Evolutionary conservation across 2,113 vertebrate genomes (phyloP).

Genomic region (Bostrychus sinensis): DNA sequence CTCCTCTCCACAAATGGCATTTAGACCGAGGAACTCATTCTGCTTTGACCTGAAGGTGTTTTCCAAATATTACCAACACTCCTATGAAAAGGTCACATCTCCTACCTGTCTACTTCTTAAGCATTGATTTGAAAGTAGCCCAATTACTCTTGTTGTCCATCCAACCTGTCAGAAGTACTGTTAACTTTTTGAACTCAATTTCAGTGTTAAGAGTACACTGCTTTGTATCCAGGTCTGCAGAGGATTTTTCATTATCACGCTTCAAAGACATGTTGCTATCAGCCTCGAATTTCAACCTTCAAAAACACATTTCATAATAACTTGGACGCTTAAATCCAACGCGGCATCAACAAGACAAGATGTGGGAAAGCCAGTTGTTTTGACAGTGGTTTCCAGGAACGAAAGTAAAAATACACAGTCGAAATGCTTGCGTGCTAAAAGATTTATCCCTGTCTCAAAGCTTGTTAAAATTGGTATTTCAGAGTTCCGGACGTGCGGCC

Average conservation of each 20-base stretch:
- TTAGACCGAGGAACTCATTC: slow-evolving; percentile 22
- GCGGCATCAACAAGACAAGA: background rate
- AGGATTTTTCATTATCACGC: slow-evolving; percentile 18
- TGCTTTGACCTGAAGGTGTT: slow-evolving; percentile 10
- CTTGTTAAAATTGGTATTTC: slow-evolving; percentile 20
- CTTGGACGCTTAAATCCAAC: background rate
- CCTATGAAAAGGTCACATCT: slow-evolving; percentile 41
- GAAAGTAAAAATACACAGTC: slow-evolving; percentile 29
- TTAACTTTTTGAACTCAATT: slow-evolving; percentile 34
- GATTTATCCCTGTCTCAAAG: slow-evolving; percentile 5
- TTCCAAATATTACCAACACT: slow-evolving; percentile 18
- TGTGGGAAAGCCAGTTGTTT: slow-evolving; percentile 18
- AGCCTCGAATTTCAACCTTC: slow-evolving; percentile 22
- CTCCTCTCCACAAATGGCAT: slow-evolving; percentile 27
- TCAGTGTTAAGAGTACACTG: background rate
- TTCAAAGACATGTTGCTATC: slow-evolving; percentile 24
- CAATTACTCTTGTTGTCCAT: slow-evolving; percentile 13
- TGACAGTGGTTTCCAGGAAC: slow-evolving; percentile 22
- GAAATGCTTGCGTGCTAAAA: background rate
- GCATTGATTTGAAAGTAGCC: slow-evolving; percentile 8
- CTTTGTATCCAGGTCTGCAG: slow-evolving; percentile 7
- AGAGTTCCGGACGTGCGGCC: slow-evolving; percentile 4
- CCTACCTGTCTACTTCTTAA: slow-evolving; percentile 9
- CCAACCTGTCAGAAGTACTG: background rate
- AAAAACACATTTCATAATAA: slow-evolving; percentile 22